Evolutionary conservation across 2,113 vertebrate species (phyloP).

Genomic region (Girardinichthys multiradiatus): DNA sequence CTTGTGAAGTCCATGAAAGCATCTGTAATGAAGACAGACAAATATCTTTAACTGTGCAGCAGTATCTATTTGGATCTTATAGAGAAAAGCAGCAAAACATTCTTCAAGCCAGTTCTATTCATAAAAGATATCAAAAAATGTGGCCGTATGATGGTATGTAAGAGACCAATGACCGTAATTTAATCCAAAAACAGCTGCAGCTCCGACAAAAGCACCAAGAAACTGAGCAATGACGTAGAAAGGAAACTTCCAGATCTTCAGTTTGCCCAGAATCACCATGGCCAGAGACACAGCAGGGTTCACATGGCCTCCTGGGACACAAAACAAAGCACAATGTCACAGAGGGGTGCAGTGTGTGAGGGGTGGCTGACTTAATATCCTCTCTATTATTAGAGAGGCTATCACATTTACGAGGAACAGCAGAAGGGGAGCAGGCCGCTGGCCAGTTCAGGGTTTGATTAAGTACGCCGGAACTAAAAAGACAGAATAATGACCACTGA

Average conservation of each 20-base stretch:
- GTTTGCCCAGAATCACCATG: conserved; percentile 90
- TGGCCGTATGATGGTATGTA: neutral
- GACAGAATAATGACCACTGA: conserved; percentile 36
- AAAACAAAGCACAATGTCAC: conserved; percentile 48
- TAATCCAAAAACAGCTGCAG: conserved; percentile 90
- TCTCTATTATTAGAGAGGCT: conserved; percentile 42
- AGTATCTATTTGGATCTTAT: neutral
- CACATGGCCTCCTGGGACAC: conserved; percentile 87
- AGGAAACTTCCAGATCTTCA: conserved; percentile 92
- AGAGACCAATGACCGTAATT: conserved; percentile 86
- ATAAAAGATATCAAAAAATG: no score
- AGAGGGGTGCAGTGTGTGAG: conserved; percentile 26
- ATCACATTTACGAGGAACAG: conserved; percentile 52
- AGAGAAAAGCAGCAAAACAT: neutral
- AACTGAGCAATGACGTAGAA: conserved; percentile 91
- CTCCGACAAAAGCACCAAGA: conserved; percentile 90
- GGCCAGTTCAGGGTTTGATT: conserved; percentile 42
- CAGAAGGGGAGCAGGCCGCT: conserved; percentile 55
- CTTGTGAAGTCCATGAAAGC: conserved; percentile 89
- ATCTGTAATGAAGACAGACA: conserved; percentile 78
- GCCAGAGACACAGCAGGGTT: conserved; percentile 94
- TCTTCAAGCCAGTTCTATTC: neutral
- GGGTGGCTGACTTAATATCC: conserved; percentile 34
- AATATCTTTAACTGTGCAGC: neutral
- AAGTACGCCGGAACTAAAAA: conserved; percentile 21